Evolutionary conservation across 2,797 vertebrate species (phyloP), one percentile per base, ranked within the genome.

Genomic region (Allobates femoralis): DNA sequence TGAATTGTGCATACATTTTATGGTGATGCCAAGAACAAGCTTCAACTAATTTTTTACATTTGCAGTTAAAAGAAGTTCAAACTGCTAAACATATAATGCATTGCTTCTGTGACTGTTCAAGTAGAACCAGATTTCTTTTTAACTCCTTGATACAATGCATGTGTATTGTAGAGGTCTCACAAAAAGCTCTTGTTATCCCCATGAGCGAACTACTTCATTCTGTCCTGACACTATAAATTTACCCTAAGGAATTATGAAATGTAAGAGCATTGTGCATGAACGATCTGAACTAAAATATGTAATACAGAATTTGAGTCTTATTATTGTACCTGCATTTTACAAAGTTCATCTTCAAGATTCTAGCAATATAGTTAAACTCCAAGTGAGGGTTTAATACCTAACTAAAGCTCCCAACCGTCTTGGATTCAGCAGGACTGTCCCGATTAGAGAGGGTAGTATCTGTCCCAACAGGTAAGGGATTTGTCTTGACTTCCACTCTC

Each of bases 91-190:
- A 30, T 80, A 80, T 80, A 80, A 81, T 81, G 41, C 41, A 81
- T 81, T 81, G 62, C 62, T 67, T 67, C 46, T 81, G 62, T 67
- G 41, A 56, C 21, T 53, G 37, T 26, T 53, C 60, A 56, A 67
- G 58, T 69, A 55, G 60, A 79, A 78, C 64, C 76, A 79, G 75
- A 85, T 79, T 58, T 79, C 28, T 32, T 11, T 81, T 32, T 84
- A 37, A 18, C 62, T 51, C n/a, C 46, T 46, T 85, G 46, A 85
- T 85, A 23, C 32, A 37, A 46, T 77, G 32, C 75, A 85, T 67
- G 58, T 85, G 41, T 84, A 62, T 5, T 16, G 19, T 64, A 55
- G 16, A 8, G 46, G 14, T 41, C 69, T 79, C 66, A 41, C 53
- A 85, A 58, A 83, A 51, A 84, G 64, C 46, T 84, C 28, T 37